phyloP scores from a whole-genome alignment of 2,113 vertebrate species.

The Empidonax traillii region DNA sequence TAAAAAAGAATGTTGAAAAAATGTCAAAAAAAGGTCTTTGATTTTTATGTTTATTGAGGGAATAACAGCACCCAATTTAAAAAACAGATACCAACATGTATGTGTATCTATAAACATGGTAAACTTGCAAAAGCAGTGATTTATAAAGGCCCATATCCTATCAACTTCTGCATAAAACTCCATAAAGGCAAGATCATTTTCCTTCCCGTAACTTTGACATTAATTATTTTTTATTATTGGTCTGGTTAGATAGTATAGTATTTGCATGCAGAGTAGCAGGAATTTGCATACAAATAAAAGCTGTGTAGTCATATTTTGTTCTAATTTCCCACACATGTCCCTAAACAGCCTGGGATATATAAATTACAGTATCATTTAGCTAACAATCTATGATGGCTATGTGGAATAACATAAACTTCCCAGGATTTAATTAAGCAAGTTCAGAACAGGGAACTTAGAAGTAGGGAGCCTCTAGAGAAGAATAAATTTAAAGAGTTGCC shows the following conservation, averaged over 20 bases:
- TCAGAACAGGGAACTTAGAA: constrained; percentile 33
- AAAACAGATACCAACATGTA: not conserved
- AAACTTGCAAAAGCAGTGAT: not conserved
- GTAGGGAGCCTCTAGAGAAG: constrained; percentile 30
- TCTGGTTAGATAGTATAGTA: not conserved
- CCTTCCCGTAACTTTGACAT: not conserved
- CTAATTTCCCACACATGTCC: not conserved
- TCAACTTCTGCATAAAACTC: not conserved
- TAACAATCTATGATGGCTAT: constrained; percentile 3
- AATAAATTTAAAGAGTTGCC: constrained; percentile 40
- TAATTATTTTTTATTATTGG: not conserved
- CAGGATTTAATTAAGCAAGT: constrained; percentile 49
- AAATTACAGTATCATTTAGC: constrained; percentile 37
- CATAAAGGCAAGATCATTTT: not conserved
- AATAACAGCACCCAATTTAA: not conserved
- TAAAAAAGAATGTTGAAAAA: not conserved
- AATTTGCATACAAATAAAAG: constrained; percentile 30
- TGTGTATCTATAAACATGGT: not conserved
- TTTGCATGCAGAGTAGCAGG: not conserved
- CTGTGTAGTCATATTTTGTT: not conserved
- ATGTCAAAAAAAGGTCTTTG: not conserved
- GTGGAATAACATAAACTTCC: not conserved
- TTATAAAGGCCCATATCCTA: not conserved
- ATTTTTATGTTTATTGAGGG: not conserved
- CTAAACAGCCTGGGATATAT: not conserved